A percentile compares a stretch with the other conserved stretches of the same genome.
phyloP scores from a whole-genome alignment of 2,113 vertebrate species.

The Sphyrna mokarran region DNA sequence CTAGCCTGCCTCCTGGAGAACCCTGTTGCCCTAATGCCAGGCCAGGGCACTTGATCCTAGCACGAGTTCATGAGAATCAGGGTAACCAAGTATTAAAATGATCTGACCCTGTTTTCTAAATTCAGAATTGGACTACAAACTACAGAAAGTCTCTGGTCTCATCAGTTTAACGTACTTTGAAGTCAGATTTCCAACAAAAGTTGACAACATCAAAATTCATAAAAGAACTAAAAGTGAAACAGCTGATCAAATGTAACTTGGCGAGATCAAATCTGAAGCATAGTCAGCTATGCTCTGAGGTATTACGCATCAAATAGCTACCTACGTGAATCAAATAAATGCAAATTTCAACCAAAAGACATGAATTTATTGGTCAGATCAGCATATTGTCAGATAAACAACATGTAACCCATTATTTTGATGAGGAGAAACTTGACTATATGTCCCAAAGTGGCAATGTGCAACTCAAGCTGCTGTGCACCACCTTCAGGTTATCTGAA shows the following conservation, averaged over 20 bases:
- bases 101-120: neutral
- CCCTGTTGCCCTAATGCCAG: too few relatives aligned
- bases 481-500: neutral
- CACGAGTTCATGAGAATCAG: neutral
- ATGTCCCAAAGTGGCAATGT: neutral
- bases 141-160: neutral
- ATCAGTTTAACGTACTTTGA: neutral
- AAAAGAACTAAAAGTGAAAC: constrained; percentile 12
- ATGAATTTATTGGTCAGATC: neutral
- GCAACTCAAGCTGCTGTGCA: neutral
- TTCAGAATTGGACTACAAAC: neutral
- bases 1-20: too few relatives aligned
- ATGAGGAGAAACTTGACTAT: neutral
- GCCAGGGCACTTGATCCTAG: too few relatives aligned
- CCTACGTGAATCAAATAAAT: neutral
- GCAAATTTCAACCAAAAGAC: neutral
- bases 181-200: neutral
- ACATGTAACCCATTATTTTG: neutral
- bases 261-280: neutral
- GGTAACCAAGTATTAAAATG: neutral
- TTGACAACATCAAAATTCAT: constrained; percentile 12
- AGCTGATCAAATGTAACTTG: neutral
- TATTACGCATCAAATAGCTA: neutral
- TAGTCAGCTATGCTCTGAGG: neutral
- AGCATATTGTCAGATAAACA: neutral